Conservation (phyloP, 2,888 invertebrate species). For the Caenorhabditis wallacei region DNA sequence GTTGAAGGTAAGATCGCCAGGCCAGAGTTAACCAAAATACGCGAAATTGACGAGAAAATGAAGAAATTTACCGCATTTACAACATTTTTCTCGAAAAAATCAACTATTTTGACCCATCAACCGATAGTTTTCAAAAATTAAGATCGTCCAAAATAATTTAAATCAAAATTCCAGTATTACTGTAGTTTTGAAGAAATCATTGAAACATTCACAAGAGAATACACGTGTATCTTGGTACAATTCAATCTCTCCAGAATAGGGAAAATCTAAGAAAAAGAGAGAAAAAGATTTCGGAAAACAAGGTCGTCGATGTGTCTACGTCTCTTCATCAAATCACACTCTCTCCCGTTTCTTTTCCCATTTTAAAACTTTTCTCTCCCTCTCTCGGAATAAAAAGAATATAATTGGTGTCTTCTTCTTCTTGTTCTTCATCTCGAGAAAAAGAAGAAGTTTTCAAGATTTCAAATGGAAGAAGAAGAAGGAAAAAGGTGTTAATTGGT, state of each 20-base stretch:
- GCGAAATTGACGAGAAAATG: no score
- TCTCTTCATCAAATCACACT: conserved; percentile 13
- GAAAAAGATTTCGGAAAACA: conserved; percentile 22
- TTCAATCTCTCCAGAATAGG: neutral
- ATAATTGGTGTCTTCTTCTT: conserved; percentile 20
- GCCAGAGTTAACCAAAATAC: no score
- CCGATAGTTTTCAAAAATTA: no score
- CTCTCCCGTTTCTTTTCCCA: neutral
- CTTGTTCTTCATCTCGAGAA: neutral
- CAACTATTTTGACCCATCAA: no score
- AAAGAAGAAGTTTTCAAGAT: neutral
- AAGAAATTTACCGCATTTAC: no score
- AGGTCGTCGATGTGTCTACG: conserved; percentile 25
- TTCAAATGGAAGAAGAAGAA: neutral
- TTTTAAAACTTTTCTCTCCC: neutral
- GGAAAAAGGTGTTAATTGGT: conserved; percentile 39
- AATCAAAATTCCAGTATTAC: no score
- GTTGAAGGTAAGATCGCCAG: no score
- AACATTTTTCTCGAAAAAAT: no score
- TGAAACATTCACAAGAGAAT: neutral
- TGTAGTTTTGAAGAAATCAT: no score
- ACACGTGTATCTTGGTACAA: conserved; percentile 16
- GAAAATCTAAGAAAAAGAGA: neutral
- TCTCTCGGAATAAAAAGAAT: neutral
- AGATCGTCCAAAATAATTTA: no score